These are phyloP conservation scores for Felis catus DNA, from an alignment of 2,113 vertebrate genomes.

Conservation along the genomic window F.catus_Fca126_mat1.0 CM031414.1:100857501-100858000, in stretches of 20 bases:
- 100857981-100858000: not conserved
- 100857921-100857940: conserved; percentile 27
- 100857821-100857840: not conserved
- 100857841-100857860: not conserved
- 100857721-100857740: not conserved
- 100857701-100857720: not conserved
- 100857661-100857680: not conserved
- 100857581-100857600: not conserved
- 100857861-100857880: not conserved
- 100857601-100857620: not conserved
- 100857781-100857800: not conserved
- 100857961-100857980: not conserved
- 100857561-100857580: not conserved
- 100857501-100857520: not conserved
- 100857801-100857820: not conserved
- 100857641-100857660: not conserved
- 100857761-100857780: not conserved
- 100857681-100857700: not conserved
- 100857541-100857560: not conserved
- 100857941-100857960: conserved; percentile 6
- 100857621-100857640: not conserved
- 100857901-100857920: not conserved
- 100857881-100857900: not conserved
- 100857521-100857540: conserved; percentile 3
- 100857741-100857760: conserved; percentile 24